Percentiles rank a stretch among this genome's conserved stretches.
Evolutionary conservation across 2,113 vertebrate species (phyloP).

Genomic region (Spea multiplicata): DNA sequence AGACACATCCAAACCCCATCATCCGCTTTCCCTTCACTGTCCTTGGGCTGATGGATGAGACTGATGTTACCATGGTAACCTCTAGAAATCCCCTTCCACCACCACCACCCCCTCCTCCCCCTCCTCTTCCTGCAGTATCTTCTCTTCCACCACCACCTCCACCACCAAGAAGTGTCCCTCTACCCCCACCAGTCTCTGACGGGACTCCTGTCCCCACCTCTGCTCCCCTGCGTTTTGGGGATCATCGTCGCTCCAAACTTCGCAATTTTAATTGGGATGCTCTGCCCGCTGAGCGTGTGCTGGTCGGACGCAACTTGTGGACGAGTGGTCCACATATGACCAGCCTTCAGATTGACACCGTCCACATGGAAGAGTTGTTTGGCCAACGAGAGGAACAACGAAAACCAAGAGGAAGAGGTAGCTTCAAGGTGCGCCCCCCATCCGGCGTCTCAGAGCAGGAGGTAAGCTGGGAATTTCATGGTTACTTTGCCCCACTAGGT

Average conservation of each 20-base stretch:
- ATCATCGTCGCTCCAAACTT: conserved; percentile 61
- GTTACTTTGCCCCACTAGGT: no score
- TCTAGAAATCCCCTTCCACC: neutral
- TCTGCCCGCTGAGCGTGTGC: conserved; percentile 68
- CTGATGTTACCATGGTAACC: conserved; percentile 19
- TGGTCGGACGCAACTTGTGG: conserved; percentile 75
- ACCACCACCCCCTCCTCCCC: neutral
- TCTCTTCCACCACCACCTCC: neutral
- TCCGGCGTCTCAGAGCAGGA: neutral
- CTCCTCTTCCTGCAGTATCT: neutral
- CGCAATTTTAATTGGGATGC: conserved; percentile 78
- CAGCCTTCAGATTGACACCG: conserved; percentile 68
- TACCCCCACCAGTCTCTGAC: neutral
- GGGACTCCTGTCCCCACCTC: neutral
- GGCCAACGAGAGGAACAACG: conserved; percentile 61
- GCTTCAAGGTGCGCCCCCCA: neutral
- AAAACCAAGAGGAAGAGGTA: neutral
- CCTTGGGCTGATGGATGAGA: conserved; percentile 18
- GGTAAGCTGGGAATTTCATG: neutral
- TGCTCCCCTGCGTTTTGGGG: neutral
- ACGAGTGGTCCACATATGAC: conserved; percentile 58
- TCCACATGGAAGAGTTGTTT: conserved; percentile 75
- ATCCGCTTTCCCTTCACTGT: neutral
- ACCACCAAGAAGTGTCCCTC: no score
- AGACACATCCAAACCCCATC: neutral